Evolutionary conservation across 2,888 invertebrate species (phyloP), one percentile per base, ranked within the genome.

Genomic region (Hirtodrosophila confusa): DNA sequence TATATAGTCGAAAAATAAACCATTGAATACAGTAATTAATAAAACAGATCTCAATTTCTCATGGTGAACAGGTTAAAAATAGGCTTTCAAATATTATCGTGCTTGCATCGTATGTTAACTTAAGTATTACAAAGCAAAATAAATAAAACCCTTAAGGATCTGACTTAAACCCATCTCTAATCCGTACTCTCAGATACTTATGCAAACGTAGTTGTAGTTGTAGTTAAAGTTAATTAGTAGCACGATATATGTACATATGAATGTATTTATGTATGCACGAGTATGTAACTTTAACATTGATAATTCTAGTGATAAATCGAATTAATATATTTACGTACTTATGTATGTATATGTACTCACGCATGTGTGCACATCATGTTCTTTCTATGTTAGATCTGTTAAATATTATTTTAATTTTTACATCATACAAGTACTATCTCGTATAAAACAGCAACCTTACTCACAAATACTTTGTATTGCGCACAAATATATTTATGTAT

Each of bases 251-350:
- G 11, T 9, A 10, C 8, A 24, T 9, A 41, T 5, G 7, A 2
- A 17, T 44, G n/a, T 6, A 48, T 24, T 11, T 11, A 31, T 23
- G 29, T 27, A 29, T 43, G n/a, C 10, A 27, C 17, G 29, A n/a
- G 10, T 3, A 5, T 17, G 17, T 35, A 3, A 7, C 2, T 39
- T 37, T 17, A 54, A 53, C 35, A 43, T 31, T 43, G 9, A 11
- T 31, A 39, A 39, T 11, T 39, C 45, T 40, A 40, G 9, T 11
- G 8, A 47, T 60, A 35, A 60, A 55, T 35, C 11, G 27, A 55
- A 33, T 40, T 35, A 11, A 12, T 24, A 5, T 24, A 5, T 2
- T 7, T 33, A n/a, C 8, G 11, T 39, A 31, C 23, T 11, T 24
- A 47, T 37, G 35, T 24, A n/a, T 45, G 31, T 40, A 33, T 47